Evolutionary conservation across 1,140 invertebrate species (phyloP), one percentile per base, ranked within the genome.

Genomic region (Euura lappo): DNA sequence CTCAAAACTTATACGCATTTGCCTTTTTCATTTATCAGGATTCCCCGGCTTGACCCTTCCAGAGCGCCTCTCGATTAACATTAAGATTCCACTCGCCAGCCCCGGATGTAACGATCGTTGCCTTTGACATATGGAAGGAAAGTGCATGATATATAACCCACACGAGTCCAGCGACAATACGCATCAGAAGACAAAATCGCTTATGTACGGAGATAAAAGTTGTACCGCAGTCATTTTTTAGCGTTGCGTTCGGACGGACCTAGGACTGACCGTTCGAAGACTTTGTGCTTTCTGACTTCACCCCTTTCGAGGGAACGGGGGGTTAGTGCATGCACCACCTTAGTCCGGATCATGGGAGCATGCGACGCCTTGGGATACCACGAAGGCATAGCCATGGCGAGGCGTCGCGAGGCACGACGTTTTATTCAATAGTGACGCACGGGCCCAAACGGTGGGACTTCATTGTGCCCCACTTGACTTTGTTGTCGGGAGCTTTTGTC

Each of bases 1-100:
- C 28, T 28, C 28, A 28, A 28, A 28, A 72, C 75, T n/a, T n/a
- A n/a, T 73, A 73, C 73, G 72, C 77, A 79, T 81, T 82, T 81
- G 81, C 80, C 73, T 79, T 79, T 83, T 84, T 82, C 83, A 85
- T 84, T 85, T 85, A 82, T 85, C 83, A 85, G 78, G 83, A 82
- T 84, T 83, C 80, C 78, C 76, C 70, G 74, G 74, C 72, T 79
- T 77, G 77, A 78, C 78, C 78, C 74, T 44, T 68, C n/a, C 28
- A 28, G 28, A 45, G 65, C 44, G 44, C 42, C 46, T 60, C 68
- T 71, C n/a, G 10, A 51, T 71, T 45, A 66, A 46, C 64, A 8
- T 51, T 71, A 60, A 44, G n/a, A 8, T 45, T 46, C 44, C 42
- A 65, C 70, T 71, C 11, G 44, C 65, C n/a, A 44, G n/a, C 64